Base-by-base conservation (phyloP, 2,888 invertebrate genomes). In the Dexiosoma caninum region DNA sequence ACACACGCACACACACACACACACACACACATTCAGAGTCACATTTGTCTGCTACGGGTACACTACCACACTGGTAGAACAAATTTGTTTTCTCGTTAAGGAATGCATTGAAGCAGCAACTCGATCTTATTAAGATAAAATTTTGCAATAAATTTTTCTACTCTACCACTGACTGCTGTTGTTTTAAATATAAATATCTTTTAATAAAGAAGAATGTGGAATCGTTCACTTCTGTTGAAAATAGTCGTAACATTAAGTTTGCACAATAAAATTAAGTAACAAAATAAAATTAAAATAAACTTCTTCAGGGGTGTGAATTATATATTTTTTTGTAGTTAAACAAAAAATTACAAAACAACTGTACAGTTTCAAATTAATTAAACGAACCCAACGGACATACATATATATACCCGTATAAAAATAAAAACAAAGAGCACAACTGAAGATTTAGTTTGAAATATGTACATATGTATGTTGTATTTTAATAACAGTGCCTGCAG, bases 61-160 rank as follows among this genome's bases (percentile, higher is more conserved):
- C 35, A 16, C 27, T 14, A 46, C 21, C 30, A 8, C 44, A 46
- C 1, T 14, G n/a, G 14, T 9, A 32, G 7, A 62, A 19, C 40
- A 64, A 72, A 55, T 78, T 79, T 79, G 32, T 27, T 60, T 64
- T 59, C 42, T 64, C 40, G 12, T 51, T 66, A 51, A 60, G 46
- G 49, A 64, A 57, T 75, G 72, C 74, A 70, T 19, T 75, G 57
- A 70, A 75, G 59, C 46, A 69, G 32, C 57, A 35, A 64, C 14
- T 53, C 75, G 79, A 80, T 80, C 66, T 75, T 75, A 80, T 80
- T 80, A 66, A 80, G 79, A 80, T 80, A 75, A 75, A 74, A 60
- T 46, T 51, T 21, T 71, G 79, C 59, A 37, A 79, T 79, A 75
- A 79, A 79, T 75, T 66, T 62, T 35, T 69, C 32, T 9, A 40